These are phyloP conservation scores for Tetraodon nigroviridis DNA, from an alignment of 2,113 vertebrate genomes.

Conservation along the genomic window DNA sequence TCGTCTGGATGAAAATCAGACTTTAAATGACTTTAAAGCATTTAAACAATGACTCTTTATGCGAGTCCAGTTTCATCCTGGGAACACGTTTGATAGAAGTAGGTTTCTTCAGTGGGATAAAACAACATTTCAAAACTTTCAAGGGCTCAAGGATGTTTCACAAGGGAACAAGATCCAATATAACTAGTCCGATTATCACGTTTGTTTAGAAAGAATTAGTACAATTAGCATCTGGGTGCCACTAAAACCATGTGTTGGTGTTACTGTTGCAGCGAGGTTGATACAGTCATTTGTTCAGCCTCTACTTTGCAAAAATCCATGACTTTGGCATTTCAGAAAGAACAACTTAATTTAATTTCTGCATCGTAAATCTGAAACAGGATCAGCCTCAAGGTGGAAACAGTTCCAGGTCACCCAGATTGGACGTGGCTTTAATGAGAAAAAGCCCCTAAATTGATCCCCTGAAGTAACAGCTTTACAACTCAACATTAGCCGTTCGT, in stretches of 20 bases:
- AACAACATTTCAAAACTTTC: too few relatives aligned
- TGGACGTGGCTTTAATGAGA: slow-evolving; percentile 40
- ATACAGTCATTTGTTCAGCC: background rate
- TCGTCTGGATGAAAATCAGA: background rate
- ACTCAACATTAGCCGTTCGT: slow-evolving; percentile 33
- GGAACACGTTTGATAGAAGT: too few relatives aligned
- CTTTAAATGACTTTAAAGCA: background rate
- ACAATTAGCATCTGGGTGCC: too few relatives aligned
- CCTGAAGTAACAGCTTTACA: slow-evolving; percentile 26
- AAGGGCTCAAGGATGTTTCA: too few relatives aligned
- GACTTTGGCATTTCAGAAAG: background rate
- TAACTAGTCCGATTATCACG: too few relatives aligned
- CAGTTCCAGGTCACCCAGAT: slow-evolving; percentile 28
- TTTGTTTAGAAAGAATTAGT: too few relatives aligned
- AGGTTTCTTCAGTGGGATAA: too few relatives aligned
- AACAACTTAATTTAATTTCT: background rate
- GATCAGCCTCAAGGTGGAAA: slow-evolving; percentile 1
- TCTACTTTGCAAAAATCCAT: background rate
- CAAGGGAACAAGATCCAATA: too few relatives aligned
- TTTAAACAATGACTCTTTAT: slow-evolving; percentile 1
- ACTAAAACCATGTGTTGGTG: too few relatives aligned
- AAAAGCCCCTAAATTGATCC: slow-evolving; percentile 31
- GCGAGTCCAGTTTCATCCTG: background rate
- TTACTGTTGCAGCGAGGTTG: background rate
- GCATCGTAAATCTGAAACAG: background rate